Conservation (phyloP, 2,113 vertebrate genomes). For the Pseudorectes ferrugineus region DNA sequence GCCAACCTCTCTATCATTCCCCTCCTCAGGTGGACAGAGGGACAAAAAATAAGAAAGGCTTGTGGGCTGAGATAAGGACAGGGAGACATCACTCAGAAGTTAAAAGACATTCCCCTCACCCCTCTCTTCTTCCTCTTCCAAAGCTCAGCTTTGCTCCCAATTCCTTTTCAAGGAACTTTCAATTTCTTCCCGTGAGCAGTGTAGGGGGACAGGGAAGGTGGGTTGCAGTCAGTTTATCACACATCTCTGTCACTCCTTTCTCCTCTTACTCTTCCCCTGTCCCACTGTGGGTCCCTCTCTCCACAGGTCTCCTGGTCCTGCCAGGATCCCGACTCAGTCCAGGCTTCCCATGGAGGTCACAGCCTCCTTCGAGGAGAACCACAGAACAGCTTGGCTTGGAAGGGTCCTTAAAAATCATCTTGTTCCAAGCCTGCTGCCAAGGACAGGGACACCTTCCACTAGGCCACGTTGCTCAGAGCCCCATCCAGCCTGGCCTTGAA, state of each 20-base stretch:
- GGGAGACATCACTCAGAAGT: not conserved
- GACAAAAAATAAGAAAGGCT: not conserved
- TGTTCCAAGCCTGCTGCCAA: fast-evolving
- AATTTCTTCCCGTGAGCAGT: fast-evolving
- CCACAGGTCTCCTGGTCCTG: not conserved
- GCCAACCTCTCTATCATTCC: not conserved
- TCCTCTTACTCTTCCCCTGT: not conserved
- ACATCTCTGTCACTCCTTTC: fast-evolving
- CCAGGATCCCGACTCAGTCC: not conserved
- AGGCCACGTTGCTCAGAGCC: not conserved
- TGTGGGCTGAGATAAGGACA: not conserved
- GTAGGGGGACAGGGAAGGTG: not conserved
- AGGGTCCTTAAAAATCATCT: not conserved
- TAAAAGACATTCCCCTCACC: not conserved
- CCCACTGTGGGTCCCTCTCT: not conserved
- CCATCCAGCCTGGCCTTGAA: not conserved
- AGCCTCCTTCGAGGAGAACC: not conserved
- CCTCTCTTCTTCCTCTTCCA: not conserved
- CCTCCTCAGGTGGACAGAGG: not conserved
- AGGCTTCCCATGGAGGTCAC: not conserved
- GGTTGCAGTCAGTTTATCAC: not conserved
- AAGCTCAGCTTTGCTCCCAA: not conserved
- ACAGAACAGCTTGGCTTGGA: not conserved
- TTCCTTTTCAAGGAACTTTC: not conserved
- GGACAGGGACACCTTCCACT: not conserved